Evolutionary conservation across 2,888 invertebrate genomes (phyloP).

Genomic region (Lepidocyrtoides sp.): DNA sequence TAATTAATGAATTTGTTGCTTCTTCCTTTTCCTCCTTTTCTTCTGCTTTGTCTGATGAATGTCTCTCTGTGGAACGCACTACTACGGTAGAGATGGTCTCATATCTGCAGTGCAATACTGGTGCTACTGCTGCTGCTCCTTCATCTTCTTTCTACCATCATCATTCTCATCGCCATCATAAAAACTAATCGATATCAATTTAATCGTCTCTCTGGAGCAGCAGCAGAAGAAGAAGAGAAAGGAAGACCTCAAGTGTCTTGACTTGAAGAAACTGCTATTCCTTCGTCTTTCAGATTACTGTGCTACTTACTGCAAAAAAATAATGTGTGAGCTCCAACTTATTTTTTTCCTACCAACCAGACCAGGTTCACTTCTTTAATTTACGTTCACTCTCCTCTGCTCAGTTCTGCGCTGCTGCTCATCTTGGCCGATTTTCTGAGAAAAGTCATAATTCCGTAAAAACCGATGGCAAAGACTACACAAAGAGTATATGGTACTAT

Average conservation of each 20-base stretch:
- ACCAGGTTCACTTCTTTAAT: no score
- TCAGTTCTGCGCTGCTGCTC: not conserved
- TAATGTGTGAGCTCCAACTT: not conserved
- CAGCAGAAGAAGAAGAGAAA: no score
- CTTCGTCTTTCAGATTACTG: not conserved
- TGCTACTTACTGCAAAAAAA: no score
- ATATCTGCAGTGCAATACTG: not conserved
- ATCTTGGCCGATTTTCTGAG: not conserved
- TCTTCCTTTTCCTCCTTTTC: constrained; percentile 13
- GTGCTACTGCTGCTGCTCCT: not conserved
- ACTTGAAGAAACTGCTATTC: no score
- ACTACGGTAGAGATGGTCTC: not conserved
- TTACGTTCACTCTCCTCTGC: not conserved
- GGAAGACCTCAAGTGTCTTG: not conserved
- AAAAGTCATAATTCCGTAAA: constrained; percentile 1
- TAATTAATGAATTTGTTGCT: constrained; percentile 82
- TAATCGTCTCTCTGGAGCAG: constrained; percentile 71
- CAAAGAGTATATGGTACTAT: no score
- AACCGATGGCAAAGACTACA: not conserved
- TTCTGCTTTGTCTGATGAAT: constrained; percentile 77
- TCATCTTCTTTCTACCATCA: not conserved
- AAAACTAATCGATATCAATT: constrained; percentile 82
- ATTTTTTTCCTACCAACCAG: no score
- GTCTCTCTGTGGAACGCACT: constrained; percentile 75
- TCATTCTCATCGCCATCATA: constrained; percentile 13